These are phyloP conservation scores for Phyllotreta striolata DNA, from an alignment of 2,888 invertebrate genomes.

Conservation along the genomic window DNA sequence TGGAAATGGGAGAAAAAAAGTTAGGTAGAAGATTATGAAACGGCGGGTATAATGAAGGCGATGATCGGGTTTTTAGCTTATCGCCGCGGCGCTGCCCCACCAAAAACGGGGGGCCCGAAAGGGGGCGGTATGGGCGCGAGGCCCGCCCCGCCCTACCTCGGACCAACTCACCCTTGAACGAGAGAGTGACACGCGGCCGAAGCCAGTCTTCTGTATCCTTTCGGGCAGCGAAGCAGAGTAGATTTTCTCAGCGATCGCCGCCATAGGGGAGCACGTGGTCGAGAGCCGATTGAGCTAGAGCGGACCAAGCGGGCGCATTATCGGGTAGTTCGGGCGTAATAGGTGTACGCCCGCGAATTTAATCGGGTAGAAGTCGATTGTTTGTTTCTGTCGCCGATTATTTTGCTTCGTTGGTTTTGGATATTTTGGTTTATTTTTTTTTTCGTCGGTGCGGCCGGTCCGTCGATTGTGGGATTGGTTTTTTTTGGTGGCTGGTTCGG, in stretches of 20 bases:
- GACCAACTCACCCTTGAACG: constrained; percentile 62
- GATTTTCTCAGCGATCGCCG: constrained; percentile 50
- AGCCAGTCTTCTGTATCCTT: constrained; percentile 61
- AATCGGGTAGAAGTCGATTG: constrained; percentile 49
- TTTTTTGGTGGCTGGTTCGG: constrained; percentile 18
- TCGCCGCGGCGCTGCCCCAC: constrained; percentile 29
- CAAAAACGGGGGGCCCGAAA: constrained; percentile 19
- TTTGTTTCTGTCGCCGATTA: constrained; percentile 40
- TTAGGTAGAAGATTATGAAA: constrained; percentile 20
- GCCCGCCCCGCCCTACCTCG: constrained; percentile 55
- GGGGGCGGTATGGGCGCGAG: constrained; percentile 41
- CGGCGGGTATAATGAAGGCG: constrained; percentile 30
- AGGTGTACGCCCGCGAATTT: constrained; percentile 55
- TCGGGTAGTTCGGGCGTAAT: constrained; percentile 58
- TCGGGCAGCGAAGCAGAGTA: constrained; percentile 58
- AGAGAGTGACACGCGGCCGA: constrained; percentile 60
- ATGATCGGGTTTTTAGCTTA: constrained; percentile 39
- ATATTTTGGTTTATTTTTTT: constrained; percentile 28
- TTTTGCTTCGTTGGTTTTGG: constrained; percentile 32
- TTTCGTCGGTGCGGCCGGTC: constrained; percentile 29
- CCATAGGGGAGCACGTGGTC: constrained; percentile 57
- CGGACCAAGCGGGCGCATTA: constrained; percentile 57
- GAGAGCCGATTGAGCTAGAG: constrained; percentile 53
- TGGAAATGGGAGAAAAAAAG: background rate
- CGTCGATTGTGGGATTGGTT: constrained; percentile 31